Evolutionary conservation across 2,888 invertebrate genomes (phyloP).

Genomic region (Yponomeuta plumbellus): DNA sequence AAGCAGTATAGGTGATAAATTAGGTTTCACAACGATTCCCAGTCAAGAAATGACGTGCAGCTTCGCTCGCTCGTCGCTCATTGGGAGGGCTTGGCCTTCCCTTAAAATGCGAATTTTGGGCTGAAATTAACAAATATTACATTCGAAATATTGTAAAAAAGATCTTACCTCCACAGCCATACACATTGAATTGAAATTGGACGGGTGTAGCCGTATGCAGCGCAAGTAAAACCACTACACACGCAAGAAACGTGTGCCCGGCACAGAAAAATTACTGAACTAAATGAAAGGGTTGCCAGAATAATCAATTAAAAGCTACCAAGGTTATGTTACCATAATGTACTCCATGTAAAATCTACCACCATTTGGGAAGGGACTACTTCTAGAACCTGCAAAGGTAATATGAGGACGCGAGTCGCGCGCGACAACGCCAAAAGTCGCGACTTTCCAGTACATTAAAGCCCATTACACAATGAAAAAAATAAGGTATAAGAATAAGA

Average conservation of each 20-base stretch:
- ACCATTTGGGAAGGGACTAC: no score
- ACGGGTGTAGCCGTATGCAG: slow-evolving; percentile 78
- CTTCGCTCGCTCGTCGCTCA: background rate
- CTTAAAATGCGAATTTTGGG: background rate
- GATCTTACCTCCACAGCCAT: slow-evolving; percentile 89
- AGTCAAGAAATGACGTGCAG: slow-evolving; percentile 9
- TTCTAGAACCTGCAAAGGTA: background rate
- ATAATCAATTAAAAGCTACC: background rate
- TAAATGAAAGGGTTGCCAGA: slow-evolving; percentile 41
- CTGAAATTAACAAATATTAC: slow-evolving; percentile 19
- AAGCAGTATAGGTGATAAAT: background rate
- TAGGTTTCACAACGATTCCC: slow-evolving; percentile 14
- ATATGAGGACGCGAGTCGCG: no score
- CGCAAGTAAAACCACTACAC: slow-evolving; percentile 65
- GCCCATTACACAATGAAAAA: no score
- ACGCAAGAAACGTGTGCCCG: slow-evolving; percentile 68
- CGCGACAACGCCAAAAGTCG: no score
- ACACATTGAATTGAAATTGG: slow-evolving; percentile 84
- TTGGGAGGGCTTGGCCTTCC: background rate
- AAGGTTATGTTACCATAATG: slow-evolving; percentile 19
- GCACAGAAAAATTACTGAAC: slow-evolving; percentile 63
- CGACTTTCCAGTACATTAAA: no score
- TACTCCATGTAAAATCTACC: slow-evolving; percentile 1
- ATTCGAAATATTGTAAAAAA: background rate
- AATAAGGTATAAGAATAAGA: no score